phyloP scores from a whole-genome alignment of 2,113 vertebrate genomes.

The Stigmatopora argus region DNA sequence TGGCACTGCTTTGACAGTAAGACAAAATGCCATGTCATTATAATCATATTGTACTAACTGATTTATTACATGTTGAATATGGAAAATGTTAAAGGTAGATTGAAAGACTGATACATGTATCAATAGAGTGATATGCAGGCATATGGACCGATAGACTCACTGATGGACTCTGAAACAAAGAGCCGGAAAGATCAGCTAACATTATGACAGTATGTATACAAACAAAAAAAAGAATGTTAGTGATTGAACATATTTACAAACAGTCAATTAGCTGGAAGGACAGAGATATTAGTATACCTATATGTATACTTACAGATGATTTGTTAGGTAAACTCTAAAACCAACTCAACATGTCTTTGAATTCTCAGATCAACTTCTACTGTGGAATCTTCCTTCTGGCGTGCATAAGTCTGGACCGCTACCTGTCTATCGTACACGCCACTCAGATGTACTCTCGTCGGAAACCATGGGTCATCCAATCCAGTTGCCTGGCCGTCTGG shows the following conservation, averaged over 20 bases:
- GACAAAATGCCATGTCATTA: not conserved
- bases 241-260: not conserved
- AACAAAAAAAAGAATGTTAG: not conserved
- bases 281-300: not conserved
- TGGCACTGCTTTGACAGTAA: conserved; percentile 74
- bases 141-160: not conserved
- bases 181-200: not conserved
- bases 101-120: not conserved
- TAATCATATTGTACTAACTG: not conserved
- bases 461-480: conserved; percentile 48
- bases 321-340: not conserved
- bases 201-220: not conserved
- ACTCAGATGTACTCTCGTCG: conserved; percentile 79
- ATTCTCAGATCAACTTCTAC: conserved; percentile 79
- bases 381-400: conserved; percentile 81
- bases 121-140: not conserved
- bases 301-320: too few species aligned
- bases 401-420: conserved; percentile 85
- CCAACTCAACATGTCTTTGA: not conserved
- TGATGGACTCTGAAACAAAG: not conserved
- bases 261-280: not conserved
- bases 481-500: conserved; percentile 76
- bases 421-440: conserved; percentile 81
- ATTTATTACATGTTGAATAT: not conserved
- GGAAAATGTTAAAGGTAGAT: not conserved